phyloP scores from a whole-genome alignment of 1,140 invertebrate genomes.

The Plectrocnemia conspersa region DNA sequence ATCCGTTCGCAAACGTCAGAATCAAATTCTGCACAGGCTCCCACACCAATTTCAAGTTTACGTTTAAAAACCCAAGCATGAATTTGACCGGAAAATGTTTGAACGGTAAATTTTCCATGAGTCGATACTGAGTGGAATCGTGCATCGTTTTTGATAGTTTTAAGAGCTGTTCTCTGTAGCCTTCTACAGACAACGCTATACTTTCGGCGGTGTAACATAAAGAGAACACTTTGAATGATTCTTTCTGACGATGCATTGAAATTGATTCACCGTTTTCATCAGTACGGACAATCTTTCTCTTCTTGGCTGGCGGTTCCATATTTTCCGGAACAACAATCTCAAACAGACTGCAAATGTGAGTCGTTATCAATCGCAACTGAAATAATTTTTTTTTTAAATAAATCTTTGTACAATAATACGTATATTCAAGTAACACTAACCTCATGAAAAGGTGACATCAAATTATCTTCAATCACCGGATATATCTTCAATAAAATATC shows the following conservation, averaged over 20 bases:
- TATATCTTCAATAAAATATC: slow-evolving; percentile 51
- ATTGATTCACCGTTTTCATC: slow-evolving; percentile 30
- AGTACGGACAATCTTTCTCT: slow-evolving; percentile 22
- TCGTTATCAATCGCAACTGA: slow-evolving; percentile 61
- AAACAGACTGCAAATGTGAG: slow-evolving; percentile 70
- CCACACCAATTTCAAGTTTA: slow-evolving; percentile 88
- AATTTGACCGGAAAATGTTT: slow-evolving; percentile 65
- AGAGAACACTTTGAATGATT: slow-evolving; percentile 56
- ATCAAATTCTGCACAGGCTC: slow-evolving; percentile 73
- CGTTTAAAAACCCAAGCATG: slow-evolving; percentile 74
- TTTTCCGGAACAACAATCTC: slow-evolving; percentile 43
- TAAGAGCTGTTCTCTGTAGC: slow-evolving; percentile 72
- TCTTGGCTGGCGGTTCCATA: slow-evolving; percentile 12
- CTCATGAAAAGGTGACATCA: slow-evolving; percentile 61
- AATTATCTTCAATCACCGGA: slow-evolving; percentile 51
- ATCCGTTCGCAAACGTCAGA: slow-evolving; percentile 61
- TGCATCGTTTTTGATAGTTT: slow-evolving; percentile 68
- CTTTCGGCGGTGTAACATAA: slow-evolving; percentile 67
- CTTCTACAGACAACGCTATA: slow-evolving; percentile 61
- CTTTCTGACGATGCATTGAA: slow-evolving; percentile 38
- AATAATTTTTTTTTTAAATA: slow-evolving; percentile 38
- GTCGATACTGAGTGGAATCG: slow-evolving; percentile 53
- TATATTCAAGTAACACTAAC: too few relatives aligned
- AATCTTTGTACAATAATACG: too few relatives aligned
- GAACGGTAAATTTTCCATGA: slow-evolving; percentile 53